phyloP scores from a whole-genome alignment of 2,113 vertebrate species.

The Tichodroma muraria region DNA sequence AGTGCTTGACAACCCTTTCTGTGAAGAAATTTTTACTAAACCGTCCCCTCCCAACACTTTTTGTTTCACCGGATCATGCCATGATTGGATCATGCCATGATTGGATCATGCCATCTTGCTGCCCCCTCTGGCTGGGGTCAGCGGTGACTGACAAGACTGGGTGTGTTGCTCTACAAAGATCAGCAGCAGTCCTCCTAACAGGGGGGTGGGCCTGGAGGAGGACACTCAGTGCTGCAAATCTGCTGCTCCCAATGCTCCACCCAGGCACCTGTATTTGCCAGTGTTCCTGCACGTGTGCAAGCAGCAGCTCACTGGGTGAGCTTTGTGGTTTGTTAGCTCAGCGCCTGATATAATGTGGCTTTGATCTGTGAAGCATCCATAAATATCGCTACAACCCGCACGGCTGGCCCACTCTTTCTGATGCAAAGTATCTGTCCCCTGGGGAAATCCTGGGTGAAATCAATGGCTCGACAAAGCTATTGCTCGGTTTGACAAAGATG shows the following conservation, averaged over 20 bases:
- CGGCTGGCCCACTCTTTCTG: not conserved
- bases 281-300: not conserved
- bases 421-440: not conserved
- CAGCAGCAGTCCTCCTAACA: slow-evolving; percentile 87
- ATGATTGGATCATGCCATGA: slow-evolving; percentile 43
- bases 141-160: not conserved
- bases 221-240: slow-evolving; percentile 73
- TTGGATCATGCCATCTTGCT: slow-evolving; percentile 50
- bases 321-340: not conserved
- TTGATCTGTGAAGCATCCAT: not conserved
- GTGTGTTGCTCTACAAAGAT: slow-evolving; percentile 75
- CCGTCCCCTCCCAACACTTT: not conserved
- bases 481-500: not conserved
- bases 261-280: not conserved
- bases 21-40: not conserved
- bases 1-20: not conserved
- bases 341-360: not conserved
- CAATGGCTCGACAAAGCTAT: not conserved
- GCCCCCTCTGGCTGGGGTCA: slow-evolving; percentile 31
- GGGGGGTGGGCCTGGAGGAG: slow-evolving; percentile 86
- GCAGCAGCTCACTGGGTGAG: not conserved
- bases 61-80: no score
- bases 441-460: not conserved
- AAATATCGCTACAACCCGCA: not conserved
- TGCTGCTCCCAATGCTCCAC: not conserved